Evolutionary conservation across 1,140 invertebrate species (phyloP), one percentile per base, ranked within the genome.

Genomic region (Ceratina calcarata): DNA sequence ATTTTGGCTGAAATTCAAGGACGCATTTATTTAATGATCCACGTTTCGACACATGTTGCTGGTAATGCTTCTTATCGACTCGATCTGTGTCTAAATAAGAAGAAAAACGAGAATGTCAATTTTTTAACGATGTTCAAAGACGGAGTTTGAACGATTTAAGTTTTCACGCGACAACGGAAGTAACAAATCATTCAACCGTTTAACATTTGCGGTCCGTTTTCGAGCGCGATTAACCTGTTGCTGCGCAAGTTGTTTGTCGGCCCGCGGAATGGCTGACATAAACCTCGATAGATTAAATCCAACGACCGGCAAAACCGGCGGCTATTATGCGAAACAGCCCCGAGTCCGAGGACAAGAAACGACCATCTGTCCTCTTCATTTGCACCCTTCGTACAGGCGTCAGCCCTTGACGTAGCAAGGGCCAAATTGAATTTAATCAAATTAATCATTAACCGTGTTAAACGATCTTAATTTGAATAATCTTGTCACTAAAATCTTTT

Each of bases 201-300:
- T 83, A 80, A 84, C 81, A 77, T 83, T 85, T 55, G 69, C 78
- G 82, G 78, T 74, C 57, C 49, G 73, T 81, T 84, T 78, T 72
- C 67, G 77, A 61, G 57, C 60, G 61, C 71, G 82, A 80, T 85
- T 85, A 85, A 85, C 83, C 83, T 85, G 83, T 85, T 85, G 83
- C 83, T 69, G 81, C 65, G 68, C 60, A 61, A 67, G 49, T 85
- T 84, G 74, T 84, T 85, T 82, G 74, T 75, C 76, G 64, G 57
- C 32, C 22, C 64, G 27, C 45, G 77, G 70, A 80, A 84, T 60
- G 82, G 77, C 71, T 76, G 83, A 84, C 73, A 75, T 60, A 69
- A 76, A 84, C 72, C 51, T 76, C 64, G 76, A 72, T 72, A 64
- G 69, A 15, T 78, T 78, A 64, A 72, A 72, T 72, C 49, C 18